phyloP scores from a whole-genome alignment of 2,888 invertebrate species.

The Nephrotoma flavescens region DNA sequence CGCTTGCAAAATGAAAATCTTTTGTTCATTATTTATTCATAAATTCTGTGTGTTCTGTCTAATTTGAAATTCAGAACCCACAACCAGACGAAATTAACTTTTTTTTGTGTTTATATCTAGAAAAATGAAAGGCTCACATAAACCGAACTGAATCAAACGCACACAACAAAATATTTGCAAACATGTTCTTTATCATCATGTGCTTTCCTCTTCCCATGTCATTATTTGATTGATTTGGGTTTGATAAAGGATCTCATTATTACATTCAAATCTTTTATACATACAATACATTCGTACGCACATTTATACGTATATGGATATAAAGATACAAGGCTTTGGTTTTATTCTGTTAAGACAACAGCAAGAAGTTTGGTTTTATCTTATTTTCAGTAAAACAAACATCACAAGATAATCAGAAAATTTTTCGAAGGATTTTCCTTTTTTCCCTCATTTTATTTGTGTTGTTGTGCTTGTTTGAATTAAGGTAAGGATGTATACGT shows the following conservation, averaged over 20 bases:
- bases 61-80: background rate
- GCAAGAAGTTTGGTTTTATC: background rate
- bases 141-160: background rate
- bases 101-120: background rate
- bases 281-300: background rate
- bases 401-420: background rate
- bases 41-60: background rate
- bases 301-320: too few relatives aligned
- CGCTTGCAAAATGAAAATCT: background rate
- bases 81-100: background rate
- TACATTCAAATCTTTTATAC: background rate
- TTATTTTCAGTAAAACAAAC: background rate
- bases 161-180: background rate
- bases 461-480: background rate
- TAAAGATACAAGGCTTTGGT: background rate
- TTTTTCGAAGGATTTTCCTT: background rate
- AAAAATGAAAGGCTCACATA: background rate
- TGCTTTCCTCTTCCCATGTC: background rate
- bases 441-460: too few relatives aligned
- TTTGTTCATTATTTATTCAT: background rate
- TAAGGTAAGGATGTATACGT: background rate
- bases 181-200: background rate
- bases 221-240: background rate
- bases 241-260: background rate
- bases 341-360: background rate